Evolutionary conservation across 2,113 vertebrate genomes (phyloP).

Genomic region (Anhinga rufa): DNA sequence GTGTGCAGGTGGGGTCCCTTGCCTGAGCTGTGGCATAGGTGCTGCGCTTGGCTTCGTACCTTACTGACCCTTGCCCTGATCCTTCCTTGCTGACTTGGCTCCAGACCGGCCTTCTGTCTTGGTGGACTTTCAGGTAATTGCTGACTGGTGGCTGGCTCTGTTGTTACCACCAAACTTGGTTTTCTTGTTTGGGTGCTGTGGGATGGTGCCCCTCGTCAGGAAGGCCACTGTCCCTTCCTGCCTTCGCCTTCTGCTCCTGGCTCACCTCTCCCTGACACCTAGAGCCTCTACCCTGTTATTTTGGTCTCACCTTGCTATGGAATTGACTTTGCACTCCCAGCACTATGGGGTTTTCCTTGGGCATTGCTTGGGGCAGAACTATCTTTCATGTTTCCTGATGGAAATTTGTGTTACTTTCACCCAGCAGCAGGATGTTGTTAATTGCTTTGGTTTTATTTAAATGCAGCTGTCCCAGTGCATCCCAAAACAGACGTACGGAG

Average conservation of each 20-base stretch:
- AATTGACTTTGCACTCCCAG: not conserved
- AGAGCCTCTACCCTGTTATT: fast-evolving
- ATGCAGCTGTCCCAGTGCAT: not conserved
- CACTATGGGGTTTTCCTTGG: not conserved
- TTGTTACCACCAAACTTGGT: fast-evolving
- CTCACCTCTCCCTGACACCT: not conserved
- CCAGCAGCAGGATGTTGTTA: not conserved
- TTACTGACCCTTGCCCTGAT: not conserved
- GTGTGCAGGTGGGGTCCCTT: too few relatives aligned
- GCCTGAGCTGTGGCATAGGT: not conserved
- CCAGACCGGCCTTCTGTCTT: not conserved
- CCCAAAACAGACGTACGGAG: fast-evolving
- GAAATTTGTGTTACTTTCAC: not conserved
- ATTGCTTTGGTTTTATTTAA: not conserved
- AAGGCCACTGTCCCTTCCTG: not conserved
- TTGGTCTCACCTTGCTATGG: not conserved
- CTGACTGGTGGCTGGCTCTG: not conserved
- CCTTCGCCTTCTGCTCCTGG: not conserved
- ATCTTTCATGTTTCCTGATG: not conserved
- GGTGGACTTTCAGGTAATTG: not conserved
- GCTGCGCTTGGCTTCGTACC: not conserved
- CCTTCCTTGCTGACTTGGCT: not conserved
- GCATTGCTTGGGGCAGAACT: not conserved
- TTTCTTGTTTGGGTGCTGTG: not conserved
- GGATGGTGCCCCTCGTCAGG: not conserved